Percentiles rank a stretch among this genome's conserved stretches.
These are phyloP conservation scores for Hydropotes inermis DNA, from an alignment of 2,113 vertebrate species.

Conservation along the genomic window DNA sequence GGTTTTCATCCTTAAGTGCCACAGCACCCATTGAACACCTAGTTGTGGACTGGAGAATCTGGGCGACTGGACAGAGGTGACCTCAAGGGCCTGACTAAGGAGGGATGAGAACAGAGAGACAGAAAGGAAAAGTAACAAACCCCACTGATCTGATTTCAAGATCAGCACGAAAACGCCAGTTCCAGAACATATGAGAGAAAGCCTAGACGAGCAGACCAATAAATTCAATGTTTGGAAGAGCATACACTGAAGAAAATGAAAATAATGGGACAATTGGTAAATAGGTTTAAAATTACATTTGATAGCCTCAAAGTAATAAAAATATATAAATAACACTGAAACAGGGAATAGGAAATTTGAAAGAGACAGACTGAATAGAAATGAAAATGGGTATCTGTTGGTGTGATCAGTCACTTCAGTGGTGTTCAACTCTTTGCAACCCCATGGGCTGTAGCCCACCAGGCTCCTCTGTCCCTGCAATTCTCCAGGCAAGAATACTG, in stretches of 20 bases:
- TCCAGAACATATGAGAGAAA: not conserved
- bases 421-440: not conserved
- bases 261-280: not conserved
- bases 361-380: not conserved
- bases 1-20: not conserved
- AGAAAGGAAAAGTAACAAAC: not conserved
- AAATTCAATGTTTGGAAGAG: not conserved
- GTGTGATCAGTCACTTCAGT: not conserved
- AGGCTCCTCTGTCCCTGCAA: not conserved
- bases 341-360: not conserved
- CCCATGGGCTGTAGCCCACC: not conserved
- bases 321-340: not conserved
- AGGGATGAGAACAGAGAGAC: not conserved
- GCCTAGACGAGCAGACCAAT: not conserved
- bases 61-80: not conserved
- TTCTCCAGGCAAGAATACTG: not conserved
- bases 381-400: not conserved
- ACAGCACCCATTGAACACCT: not conserved
- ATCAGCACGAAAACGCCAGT: not conserved
- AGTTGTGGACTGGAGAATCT: not conserved
- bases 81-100: not conserved
- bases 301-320: not conserved
- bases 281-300: not conserved
- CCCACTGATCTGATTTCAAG: not conserved
- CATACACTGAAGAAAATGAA: not conserved